These are phyloP conservation scores for Pelecanoides urinatrix DNA, from an alignment of 2,113 vertebrate genomes.

Conservation along the genomic window DNA sequence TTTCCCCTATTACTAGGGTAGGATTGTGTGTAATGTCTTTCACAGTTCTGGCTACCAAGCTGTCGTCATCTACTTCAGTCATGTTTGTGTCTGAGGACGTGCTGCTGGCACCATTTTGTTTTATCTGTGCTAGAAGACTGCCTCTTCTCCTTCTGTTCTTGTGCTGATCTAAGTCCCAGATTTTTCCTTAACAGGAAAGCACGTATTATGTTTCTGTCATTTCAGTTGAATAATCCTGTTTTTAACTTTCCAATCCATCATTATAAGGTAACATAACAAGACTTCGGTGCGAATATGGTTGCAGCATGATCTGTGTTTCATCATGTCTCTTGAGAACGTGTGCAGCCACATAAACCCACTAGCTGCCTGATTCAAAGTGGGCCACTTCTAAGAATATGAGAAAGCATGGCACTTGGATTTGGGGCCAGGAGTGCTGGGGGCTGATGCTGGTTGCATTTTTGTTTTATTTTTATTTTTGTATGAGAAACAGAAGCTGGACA, in stretches of 20 bases:
- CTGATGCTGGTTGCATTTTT: neutral
- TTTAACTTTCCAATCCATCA: neutral
- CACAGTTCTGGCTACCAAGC: conserved; percentile 66
- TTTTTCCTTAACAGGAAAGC: conserved; percentile 26
- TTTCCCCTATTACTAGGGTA: neutral
- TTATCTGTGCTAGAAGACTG: conserved; percentile 35
- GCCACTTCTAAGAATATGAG: neutral
- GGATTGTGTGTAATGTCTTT: conserved; percentile 38
- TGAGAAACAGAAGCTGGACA: neutral
- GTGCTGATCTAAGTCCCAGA: conserved; percentile 32
- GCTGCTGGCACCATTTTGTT: conserved; percentile 63
- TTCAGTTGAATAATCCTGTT: conserved; percentile 35
- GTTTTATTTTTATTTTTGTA: neutral
- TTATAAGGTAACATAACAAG: neutral
- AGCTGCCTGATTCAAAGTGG: neutral
- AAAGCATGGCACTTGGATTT: neutral
- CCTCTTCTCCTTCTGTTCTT: conserved; percentile 65
- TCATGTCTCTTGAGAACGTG: neutral
- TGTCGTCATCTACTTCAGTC: conserved; percentile 42
- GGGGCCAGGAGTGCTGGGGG: neutral
- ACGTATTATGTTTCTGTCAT: conserved; percentile 8
- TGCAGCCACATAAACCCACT: neutral
- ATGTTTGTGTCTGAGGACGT: conserved; percentile 53
- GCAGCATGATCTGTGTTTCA: neutral
- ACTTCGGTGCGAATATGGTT: neutral